These are phyloP conservation scores for Uropetala carovei DNA, from an alignment of 2,888 invertebrate species.

Conservation along the genomic window DNA sequence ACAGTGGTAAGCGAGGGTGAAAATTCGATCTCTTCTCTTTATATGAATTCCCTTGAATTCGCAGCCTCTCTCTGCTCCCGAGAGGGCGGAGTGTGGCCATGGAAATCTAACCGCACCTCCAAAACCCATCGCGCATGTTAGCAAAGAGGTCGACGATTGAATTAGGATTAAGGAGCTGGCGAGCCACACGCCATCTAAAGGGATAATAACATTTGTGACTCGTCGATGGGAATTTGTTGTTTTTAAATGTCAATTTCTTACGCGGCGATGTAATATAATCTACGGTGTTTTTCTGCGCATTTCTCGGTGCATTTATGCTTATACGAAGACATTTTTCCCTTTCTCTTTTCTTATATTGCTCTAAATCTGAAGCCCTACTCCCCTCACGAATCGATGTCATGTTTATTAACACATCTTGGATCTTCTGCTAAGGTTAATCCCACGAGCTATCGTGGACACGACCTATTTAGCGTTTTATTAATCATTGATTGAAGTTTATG, in stretches of 20 bases:
- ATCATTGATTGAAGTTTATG: not conserved
- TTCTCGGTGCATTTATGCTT: no score
- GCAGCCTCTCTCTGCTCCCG: conserved; percentile 33
- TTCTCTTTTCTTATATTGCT: no score
- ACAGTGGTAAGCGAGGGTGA: not conserved
- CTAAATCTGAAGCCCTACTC: no score
- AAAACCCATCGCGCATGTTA: conserved; percentile 33
- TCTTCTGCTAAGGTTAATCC: no score
- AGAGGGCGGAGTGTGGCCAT: conserved; percentile 60
- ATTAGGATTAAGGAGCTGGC: conserved; percentile 3
- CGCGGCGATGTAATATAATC: no score
- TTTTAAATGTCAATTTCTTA: not conserved
- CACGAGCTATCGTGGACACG: not conserved
- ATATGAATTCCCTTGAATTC: not conserved
- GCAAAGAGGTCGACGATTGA: not conserved
- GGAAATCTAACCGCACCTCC: not conserved
- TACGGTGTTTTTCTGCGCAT: no score
- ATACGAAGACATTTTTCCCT: no score
- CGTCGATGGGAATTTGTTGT: not conserved
- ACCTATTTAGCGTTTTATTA: conserved; percentile 15
- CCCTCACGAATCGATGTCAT: no score
- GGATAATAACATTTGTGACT: not conserved
- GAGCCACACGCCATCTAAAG: not conserved
- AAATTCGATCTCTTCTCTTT: not conserved
- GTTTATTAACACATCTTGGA: no score